Percentiles rank a stretch among this genome's conserved stretches.
Conservation (phyloP, 1,140 invertebrate species). For the Camponotus pennsylvanicus region DNA sequence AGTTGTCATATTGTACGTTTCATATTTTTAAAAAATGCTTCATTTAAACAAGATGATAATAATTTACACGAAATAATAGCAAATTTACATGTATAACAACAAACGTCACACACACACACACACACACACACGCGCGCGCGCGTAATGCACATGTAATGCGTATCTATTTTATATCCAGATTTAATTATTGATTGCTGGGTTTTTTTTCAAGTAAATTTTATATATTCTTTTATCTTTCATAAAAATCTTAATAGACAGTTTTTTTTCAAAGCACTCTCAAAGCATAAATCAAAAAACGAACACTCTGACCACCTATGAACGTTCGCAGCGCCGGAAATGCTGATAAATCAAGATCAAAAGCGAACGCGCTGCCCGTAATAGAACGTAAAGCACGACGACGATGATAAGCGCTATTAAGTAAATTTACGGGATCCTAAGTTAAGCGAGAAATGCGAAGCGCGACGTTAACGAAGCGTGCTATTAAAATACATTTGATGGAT, state of each 20-base stretch:
- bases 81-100: neutral
- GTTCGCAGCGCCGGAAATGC: conserved; percentile 30
- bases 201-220: neutral
- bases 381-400: conserved; percentile 25
- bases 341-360: conserved; percentile 59
- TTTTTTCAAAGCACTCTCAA: conserved; percentile 28
- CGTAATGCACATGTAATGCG: neutral
- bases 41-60: neutral
- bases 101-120: neutral
- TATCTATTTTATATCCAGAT: conserved; percentile 2
- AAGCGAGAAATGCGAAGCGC: neutral
- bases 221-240: conserved; percentile 17
- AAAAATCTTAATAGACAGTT: conserved; percentile 4
- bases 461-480: conserved; percentile 7
- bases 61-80: conserved; percentile 7
- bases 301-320: conserved; percentile 1
- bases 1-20: neutral
- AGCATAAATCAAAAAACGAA: conserved; percentile 30
- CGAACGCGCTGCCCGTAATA: conserved; percentile 19
- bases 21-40: conserved; percentile 18
- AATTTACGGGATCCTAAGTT: conserved; percentile 37
- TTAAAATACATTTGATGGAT: conserved; percentile 35
- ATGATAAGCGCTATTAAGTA: conserved; percentile 54
- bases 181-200: conserved; percentile 18
- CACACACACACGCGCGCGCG: no score